phyloP scores from a whole-genome alignment of 1,140 invertebrate genomes.

The Acromyrmex echinatior region DNA sequence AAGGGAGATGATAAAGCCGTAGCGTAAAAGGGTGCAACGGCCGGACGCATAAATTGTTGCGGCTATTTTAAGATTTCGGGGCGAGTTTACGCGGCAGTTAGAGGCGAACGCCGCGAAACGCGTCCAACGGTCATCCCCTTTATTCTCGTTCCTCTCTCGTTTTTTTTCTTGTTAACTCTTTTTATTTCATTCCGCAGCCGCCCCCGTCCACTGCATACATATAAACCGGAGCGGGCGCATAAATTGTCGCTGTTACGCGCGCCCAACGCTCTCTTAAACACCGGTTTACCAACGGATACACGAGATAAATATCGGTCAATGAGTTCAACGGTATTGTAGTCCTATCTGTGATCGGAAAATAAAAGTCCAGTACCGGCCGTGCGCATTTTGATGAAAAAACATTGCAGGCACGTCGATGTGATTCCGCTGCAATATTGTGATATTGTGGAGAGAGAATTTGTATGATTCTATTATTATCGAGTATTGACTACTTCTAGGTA shows the following conservation, averaged over 20 bases:
- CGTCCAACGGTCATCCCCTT: constrained; percentile 59
- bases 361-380: background rate
- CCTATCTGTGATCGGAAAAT: constrained; percentile 15
- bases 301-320: constrained; percentile 66
- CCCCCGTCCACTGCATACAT: constrained; percentile 25
- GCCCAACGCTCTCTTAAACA: constrained; percentile 73
- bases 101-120: constrained; percentile 64
- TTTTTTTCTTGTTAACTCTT: constrained; percentile 59
- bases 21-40: constrained; percentile 70
- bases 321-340: constrained; percentile 36
- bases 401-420: background rate
- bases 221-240: constrained; percentile 68
- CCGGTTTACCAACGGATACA: constrained; percentile 68
- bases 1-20: background rate
- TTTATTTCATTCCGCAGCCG: constrained; percentile 54
- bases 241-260: constrained; percentile 77
- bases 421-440: background rate
- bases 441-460: background rate
- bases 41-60: constrained; percentile 80
- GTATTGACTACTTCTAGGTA: background rate
- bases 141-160: constrained; percentile 61
- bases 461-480: constrained; percentile 5
- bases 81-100: constrained; percentile 79
- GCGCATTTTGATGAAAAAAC: constrained; percentile 9
- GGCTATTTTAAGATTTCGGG: constrained; percentile 81